Evolutionary conservation across 2,888 invertebrate species (phyloP).

Genomic region (Nemurella pictetii): DNA sequence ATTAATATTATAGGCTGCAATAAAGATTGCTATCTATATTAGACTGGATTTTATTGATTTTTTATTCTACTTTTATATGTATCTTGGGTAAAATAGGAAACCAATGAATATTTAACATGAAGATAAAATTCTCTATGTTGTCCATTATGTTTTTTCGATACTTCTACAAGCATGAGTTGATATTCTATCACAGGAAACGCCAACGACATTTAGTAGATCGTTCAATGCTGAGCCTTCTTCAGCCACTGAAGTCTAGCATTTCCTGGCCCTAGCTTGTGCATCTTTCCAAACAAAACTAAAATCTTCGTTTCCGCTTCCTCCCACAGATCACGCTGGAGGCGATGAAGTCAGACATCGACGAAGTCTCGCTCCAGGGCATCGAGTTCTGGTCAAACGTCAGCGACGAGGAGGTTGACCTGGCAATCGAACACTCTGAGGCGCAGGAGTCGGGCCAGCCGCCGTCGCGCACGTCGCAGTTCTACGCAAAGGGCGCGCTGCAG

Average conservation of each 20-base stretch:
- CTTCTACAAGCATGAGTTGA: no score
- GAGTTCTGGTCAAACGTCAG: conserved; percentile 99
- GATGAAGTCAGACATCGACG: conserved; percentile 96
- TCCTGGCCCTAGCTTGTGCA: not conserved
- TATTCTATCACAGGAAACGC: no score
- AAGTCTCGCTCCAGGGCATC: conserved; percentile 96
- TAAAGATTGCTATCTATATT: not conserved
- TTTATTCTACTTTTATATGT: not conserved
- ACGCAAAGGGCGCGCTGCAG: conserved; percentile 97
- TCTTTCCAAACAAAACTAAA: not conserved
- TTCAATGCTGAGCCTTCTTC: not conserved
- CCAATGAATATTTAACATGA: no score
- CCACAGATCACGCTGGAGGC: conserved; percentile 90
- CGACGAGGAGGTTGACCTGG: conserved; percentile 97
- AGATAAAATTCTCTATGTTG: no score
- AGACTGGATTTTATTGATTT: not conserved
- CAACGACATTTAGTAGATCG: no score
- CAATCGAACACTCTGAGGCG: conserved; percentile 93
- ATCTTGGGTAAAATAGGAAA: not conserved
- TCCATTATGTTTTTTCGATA: no score
- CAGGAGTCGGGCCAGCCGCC: conserved; percentile 94
- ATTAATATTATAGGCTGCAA: not conserved
- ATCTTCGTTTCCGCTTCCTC: no score
- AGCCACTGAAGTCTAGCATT: not conserved
- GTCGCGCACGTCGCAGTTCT: conserved; percentile 87